These are phyloP conservation scores for Hydrochoerus hydrochaeris DNA, from an alignment of 2,113 vertebrate genomes.

Conservation along the genomic window DNA sequence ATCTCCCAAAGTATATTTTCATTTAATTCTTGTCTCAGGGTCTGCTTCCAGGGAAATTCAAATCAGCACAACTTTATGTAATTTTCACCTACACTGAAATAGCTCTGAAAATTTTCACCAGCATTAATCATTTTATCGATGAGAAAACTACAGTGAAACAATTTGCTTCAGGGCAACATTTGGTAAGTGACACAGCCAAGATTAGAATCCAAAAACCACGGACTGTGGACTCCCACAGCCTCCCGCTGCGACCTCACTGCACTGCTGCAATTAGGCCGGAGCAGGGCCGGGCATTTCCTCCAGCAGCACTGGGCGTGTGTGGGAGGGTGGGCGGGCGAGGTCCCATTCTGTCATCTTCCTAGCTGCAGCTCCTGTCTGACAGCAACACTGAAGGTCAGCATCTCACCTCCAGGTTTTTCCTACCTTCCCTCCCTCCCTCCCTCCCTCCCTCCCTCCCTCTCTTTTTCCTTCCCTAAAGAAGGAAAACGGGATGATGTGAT, in stretches of 20 bases:
- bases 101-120: not conserved
- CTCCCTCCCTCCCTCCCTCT: too few species aligned
- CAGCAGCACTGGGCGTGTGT: not conserved
- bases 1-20: not conserved
- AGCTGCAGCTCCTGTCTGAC: not conserved
- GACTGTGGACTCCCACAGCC: not conserved
- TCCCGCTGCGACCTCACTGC: not conserved
- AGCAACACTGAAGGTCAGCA: not conserved
- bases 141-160: not conserved
- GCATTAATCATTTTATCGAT: not conserved
- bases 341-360: not conserved
- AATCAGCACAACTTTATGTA: not conserved
- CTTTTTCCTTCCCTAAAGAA: not conserved
- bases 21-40: not conserved
- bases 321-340: not conserved
- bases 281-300: not conserved
- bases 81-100: not conserved
- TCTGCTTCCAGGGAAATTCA: not conserved
- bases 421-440: not conserved
- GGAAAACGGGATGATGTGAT: not conserved
- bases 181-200: not conserved
- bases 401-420: not conserved
- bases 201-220: not conserved
- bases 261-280: not conserved
- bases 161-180: not conserved